These are phyloP conservation scores for Tachuris rubrigastra DNA, from an alignment of 2,113 vertebrate genomes.

Conservation along the genomic window DNA sequence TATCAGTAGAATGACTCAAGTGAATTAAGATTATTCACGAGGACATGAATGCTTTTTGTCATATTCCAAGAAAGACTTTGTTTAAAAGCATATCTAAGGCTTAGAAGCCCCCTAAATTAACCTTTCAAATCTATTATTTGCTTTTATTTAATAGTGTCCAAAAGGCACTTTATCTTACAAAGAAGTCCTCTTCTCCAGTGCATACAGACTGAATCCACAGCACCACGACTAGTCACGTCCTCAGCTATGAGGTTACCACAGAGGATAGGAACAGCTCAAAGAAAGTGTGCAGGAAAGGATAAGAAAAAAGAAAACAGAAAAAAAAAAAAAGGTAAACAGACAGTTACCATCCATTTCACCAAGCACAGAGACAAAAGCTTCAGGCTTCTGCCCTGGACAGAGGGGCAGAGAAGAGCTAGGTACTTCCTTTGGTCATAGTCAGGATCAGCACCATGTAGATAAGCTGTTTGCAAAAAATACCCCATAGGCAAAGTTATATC, in stretches of 20 bases:
- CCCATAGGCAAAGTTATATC: neutral
- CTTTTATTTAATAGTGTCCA: neutral
- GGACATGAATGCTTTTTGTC: neutral
- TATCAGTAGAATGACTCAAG: neutral
- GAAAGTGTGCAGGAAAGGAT: neutral
- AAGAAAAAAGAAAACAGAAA: neutral
- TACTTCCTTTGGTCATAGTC: fast-evolving
- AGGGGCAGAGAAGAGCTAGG: neutral
- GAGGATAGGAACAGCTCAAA: neutral
- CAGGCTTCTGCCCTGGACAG: neutral
- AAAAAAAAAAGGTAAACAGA: neutral
- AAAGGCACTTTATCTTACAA: neutral
- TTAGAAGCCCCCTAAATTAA: neutral
- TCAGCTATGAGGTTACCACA: neutral
- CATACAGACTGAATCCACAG: neutral
- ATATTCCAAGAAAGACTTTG: neutral
- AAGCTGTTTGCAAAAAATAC: neutral
- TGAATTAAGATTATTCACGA: neutral
- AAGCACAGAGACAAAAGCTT: neutral
- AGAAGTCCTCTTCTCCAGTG: neutral
- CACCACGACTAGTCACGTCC: fast-evolving
- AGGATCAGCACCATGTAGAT: neutral
- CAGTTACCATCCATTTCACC: neutral
- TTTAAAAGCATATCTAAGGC: neutral
- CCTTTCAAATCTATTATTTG: neutral